Evolutionary conservation across 2,113 vertebrate species (phyloP).

Genomic region (Trinectes maculatus): DNA sequence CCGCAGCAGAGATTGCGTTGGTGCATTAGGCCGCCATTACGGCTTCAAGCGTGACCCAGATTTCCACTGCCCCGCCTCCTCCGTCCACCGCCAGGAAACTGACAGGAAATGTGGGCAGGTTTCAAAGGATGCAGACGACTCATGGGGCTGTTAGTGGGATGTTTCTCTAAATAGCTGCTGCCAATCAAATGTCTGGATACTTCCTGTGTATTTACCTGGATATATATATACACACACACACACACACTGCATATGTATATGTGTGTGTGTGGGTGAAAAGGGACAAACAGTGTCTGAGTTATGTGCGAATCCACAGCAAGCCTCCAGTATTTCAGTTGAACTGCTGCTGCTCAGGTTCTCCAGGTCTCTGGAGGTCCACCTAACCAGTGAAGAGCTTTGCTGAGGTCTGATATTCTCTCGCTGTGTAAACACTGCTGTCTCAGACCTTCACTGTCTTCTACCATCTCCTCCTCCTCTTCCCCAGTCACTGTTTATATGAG

Average conservation of each 20-base stretch:
- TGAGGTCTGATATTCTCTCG: not conserved
- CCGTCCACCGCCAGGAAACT: not conserved
- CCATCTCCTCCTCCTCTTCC: not conserved
- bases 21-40: conserved; percentile 61
- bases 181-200: not conserved
- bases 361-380: not conserved
- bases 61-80: conserved; percentile 40
- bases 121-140: not conserved
- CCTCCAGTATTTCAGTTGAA: not conserved
- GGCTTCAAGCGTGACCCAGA: conserved; percentile 68
- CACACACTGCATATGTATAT: not conserved
- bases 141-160: not conserved
- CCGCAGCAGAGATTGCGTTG: conserved; percentile 47
- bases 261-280: not conserved
- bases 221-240: too few species aligned
- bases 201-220: not conserved
- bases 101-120: not conserved
- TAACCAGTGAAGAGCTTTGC: not conserved
- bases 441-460: too few species aligned
- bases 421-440: too few species aligned
- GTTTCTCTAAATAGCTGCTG: not conserved
- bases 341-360: not conserved
- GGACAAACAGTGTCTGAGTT: not conserved
- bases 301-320: not conserved
- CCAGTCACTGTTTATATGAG: not conserved